A percentile compares a stretch with the other conserved stretches of the same genome.
These are phyloP conservation scores for Aspiorhynchus laticeps DNA, from an alignment of 2,113 vertebrate genomes.

Conservation along the genomic window DNA sequence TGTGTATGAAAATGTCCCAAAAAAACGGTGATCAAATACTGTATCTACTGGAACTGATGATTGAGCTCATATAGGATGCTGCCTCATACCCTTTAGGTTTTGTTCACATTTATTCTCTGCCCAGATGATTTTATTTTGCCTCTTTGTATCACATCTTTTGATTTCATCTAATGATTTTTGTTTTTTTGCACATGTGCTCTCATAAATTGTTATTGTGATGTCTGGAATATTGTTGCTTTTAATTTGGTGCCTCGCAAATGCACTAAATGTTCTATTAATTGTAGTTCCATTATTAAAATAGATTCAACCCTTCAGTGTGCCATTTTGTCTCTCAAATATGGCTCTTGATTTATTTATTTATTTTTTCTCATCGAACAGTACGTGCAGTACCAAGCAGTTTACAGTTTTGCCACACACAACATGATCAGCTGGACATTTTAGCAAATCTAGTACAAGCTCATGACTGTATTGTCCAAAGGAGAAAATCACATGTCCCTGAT, in stretches of 20 bases:
- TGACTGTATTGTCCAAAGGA: not conserved
- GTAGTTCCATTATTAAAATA: not conserved
- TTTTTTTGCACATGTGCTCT: not conserved
- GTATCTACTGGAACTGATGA: not conserved
- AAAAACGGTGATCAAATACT: not conserved
- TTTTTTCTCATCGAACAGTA: not conserved
- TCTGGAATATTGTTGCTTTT: not conserved
- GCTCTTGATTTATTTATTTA: not conserved
- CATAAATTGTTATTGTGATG: not conserved
- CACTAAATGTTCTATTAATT: not conserved
- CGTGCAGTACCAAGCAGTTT: no score
- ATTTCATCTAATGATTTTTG: not conserved
- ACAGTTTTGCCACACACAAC: no score
- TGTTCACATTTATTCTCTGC: not conserved
- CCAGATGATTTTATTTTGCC: not conserved
- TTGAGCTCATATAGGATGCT: not conserved
- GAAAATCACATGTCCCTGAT: not conserved
- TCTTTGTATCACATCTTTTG: not conserved
- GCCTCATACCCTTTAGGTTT: not conserved
- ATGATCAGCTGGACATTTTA: not conserved
- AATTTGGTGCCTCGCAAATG: not conserved
- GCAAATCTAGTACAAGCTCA: not conserved
- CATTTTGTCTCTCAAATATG: not conserved
- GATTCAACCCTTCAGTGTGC: not conserved
- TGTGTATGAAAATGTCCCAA: slow-evolving; percentile 4